phyloP scores from a whole-genome alignment of 2,113 vertebrate species.

The Rattus rattus region DNA sequence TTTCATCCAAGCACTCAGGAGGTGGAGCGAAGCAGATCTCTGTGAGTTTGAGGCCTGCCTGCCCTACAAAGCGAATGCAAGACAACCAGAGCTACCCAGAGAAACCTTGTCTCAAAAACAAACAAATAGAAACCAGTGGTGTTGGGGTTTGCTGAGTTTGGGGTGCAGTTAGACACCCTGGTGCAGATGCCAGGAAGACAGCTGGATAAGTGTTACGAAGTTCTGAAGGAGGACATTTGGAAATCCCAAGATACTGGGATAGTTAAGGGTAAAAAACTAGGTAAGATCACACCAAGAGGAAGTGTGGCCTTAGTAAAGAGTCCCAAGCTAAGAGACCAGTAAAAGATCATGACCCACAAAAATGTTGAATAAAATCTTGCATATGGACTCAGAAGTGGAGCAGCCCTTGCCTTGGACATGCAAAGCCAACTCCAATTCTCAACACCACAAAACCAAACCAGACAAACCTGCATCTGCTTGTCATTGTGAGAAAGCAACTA shows the following conservation, averaged over 20 bases:
- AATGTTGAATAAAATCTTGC: background rate
- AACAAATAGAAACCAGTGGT: background rate
- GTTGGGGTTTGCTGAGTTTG: background rate
- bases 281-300: background rate
- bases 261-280: background rate
- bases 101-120: too few species aligned
- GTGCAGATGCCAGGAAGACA: background rate
- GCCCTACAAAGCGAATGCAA: too few species aligned
- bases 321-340: background rate
- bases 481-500: background rate
- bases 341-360: background rate
- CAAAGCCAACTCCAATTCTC: background rate
- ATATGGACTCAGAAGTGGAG: background rate
- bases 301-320: background rate
- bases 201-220: too few species aligned
- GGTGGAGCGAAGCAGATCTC: too few species aligned
- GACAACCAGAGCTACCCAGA: too few species aligned
- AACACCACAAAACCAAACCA: background rate
- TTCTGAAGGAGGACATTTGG: background rate
- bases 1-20: too few species aligned
- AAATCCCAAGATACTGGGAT: background rate
- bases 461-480: background rate
- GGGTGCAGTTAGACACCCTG: background rate
- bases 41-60: too few species aligned
- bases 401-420: background rate